phyloP scores from a whole-genome alignment of 2,797 vertebrate species.

The Clarias platycephalus region DNA sequence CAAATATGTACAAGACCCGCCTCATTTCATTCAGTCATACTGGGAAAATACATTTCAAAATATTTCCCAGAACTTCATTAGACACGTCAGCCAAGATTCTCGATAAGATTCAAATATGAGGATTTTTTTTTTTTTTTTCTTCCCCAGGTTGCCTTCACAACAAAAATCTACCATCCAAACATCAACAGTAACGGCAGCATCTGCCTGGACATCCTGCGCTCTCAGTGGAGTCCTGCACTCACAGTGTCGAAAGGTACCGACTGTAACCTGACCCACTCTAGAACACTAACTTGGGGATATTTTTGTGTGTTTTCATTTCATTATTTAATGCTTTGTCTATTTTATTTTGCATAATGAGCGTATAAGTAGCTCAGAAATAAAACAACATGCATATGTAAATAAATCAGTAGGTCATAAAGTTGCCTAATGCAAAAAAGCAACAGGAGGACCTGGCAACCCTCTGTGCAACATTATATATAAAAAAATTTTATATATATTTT shows the following conservation, averaged over 20 bases:
- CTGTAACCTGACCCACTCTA: background rate
- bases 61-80: background rate
- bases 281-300: background rate
- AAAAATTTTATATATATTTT: no score
- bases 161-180: constrained; percentile 87
- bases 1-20: background rate
- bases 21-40: background rate
- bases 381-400: background rate
- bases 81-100: background rate
- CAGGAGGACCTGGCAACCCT: constrained; percentile 1
- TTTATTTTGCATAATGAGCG: background rate
- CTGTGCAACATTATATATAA: background rate
- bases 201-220: constrained; percentile 83
- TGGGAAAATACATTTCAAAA: background rate
- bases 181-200: constrained; percentile 87
- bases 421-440: background rate
- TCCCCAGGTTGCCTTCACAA: constrained; percentile 80
- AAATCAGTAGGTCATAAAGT: no score
- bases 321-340: no score
- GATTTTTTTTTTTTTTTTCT: background rate
- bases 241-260: constrained; percentile 82
- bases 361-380: background rate
- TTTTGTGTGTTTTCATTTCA: background rate
- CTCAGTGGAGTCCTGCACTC: constrained; percentile 85
- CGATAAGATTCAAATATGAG: background rate